Evolutionary conservation across 2,113 vertebrate species (phyloP), one percentile per base, ranked within the genome.

Genomic region (Polyodon spathula): DNA sequence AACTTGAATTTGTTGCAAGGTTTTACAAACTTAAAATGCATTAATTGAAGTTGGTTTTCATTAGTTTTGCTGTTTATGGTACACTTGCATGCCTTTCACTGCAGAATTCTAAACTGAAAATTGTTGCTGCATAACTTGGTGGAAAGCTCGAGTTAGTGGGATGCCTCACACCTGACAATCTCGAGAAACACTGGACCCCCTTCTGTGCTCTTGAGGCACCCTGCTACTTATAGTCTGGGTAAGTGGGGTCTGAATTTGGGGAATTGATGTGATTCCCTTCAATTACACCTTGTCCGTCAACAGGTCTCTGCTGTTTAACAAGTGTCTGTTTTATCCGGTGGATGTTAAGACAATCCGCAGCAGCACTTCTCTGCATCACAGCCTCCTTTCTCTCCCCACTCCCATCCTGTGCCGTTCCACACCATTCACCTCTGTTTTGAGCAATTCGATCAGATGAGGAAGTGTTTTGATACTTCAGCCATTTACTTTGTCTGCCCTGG

Each of bases 391-490:
- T 40, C 56, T 61, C 69, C 37, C 66, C 40, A 0, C n/a, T 27
- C 39, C 63, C 69, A 58, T n/a, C 51, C 4, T 4, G 54, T 5
- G 0, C 56, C 67, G 67, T 68, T 76, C 66, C 61, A 16, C 69
- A 55, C 42, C 37, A 0, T 0, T 63, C 58, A 1, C 15, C 0
- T 2, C 51, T 60, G 41, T 61, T 46, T 54, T n/a, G 56, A 71
- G 74, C 37, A 68, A 42, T 43, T 58, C 27, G n/a, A 59, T 68
- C 67, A 43, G 65, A 1, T 1, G 0, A 67, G 60, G 58, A 12
- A 0, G 4, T 59, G 60, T 63, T 81, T 65, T 84, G 80, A 43
- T 86, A 88, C 66, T 86, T 88, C 37, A 82, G 64, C 87, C 87
- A 88, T 71, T 85, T 89, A 81, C 84, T 89, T 72, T 69, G 68